Evolutionary conservation across 2,113 vertebrate species (phyloP).

Genomic region (Lophochroa leadbeateri): DNA sequence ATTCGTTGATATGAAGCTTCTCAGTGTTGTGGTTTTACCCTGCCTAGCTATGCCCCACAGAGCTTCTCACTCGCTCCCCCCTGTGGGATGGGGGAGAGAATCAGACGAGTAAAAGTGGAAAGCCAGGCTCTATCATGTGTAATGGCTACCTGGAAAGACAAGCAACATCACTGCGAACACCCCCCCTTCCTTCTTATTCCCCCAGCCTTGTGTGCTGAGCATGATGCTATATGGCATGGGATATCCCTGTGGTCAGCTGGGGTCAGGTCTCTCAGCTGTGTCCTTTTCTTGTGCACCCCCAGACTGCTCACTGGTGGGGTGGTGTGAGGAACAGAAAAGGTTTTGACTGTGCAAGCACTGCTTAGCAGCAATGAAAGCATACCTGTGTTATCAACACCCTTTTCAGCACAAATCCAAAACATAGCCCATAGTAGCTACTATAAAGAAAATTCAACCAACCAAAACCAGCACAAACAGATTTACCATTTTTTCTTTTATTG

Average conservation of each 20-base stretch:
- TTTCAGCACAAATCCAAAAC: background rate
- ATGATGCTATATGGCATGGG: background rate
- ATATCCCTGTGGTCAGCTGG: background rate
- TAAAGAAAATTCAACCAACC: background rate
- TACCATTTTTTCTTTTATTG: background rate
- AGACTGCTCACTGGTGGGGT: background rate
- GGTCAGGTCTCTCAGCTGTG: background rate
- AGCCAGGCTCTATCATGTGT: background rate
- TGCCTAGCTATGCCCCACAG: background rate
- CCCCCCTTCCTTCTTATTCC: no score
- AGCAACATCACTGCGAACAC: background rate
- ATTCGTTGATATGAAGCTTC: background rate
- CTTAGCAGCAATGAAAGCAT: background rate
- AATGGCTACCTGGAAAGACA: background rate
- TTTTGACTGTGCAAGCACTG: background rate
- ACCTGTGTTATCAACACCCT: background rate
- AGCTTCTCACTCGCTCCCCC: background rate
- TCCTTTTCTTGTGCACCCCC: background rate
- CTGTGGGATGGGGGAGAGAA: background rate
- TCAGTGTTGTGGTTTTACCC: background rate
- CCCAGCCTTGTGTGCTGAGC: background rate
- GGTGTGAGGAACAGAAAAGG: background rate
- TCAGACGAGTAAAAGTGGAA: background rate
- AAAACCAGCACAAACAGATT: background rate
- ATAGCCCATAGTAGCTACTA: background rate